phyloP scores from a whole-genome alignment of 2,888 invertebrate species.

The Cosmopolites sordidus region DNA sequence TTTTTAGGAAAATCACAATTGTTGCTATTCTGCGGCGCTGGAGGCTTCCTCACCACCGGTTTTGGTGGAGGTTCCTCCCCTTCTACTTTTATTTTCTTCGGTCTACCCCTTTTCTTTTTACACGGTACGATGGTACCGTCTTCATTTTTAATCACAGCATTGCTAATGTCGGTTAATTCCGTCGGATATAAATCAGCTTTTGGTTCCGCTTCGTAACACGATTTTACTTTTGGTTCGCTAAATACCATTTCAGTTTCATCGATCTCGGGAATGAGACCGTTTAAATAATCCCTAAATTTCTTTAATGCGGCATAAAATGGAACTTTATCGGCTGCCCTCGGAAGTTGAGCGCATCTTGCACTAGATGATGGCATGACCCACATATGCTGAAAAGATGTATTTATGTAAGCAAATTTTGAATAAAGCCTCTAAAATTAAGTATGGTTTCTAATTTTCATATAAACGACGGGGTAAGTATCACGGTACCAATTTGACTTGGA shows the following conservation, averaged over 20 bases:
- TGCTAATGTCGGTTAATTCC: constrained; percentile 51
- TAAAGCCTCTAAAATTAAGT: no score
- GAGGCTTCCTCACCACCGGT: constrained; percentile 51
- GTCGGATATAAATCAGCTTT: constrained; percentile 46
- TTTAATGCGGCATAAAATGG: constrained; percentile 95
- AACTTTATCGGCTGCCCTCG: constrained; percentile 96
- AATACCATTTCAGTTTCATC: constrained; percentile 87
- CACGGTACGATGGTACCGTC: constrained; percentile 65
- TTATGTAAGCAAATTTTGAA: constrained; percentile 3
- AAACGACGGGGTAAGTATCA: no score
- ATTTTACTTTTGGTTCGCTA: constrained; percentile 65
- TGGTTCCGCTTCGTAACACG: constrained; percentile 57
- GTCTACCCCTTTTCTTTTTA: constrained; percentile 86
- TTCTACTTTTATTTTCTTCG: constrained; percentile 76
- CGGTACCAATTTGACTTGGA: no score
- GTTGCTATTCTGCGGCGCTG: constrained; percentile 40
- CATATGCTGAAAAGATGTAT: constrained; percentile 69
- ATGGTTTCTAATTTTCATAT: no score
- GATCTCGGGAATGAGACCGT: constrained; percentile 77
- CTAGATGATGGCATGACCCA: constrained; percentile 99
- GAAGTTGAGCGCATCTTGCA: constrained; percentile 93
- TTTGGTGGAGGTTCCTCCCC: constrained; percentile 60
- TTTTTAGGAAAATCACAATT: constrained; percentile 72
- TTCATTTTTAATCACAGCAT: constrained; percentile 54
- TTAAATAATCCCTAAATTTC: constrained; percentile 91